Evolutionary conservation across 2,797 vertebrate genomes (phyloP).

Genomic region (Triplophysa yarkandensis): DNA sequence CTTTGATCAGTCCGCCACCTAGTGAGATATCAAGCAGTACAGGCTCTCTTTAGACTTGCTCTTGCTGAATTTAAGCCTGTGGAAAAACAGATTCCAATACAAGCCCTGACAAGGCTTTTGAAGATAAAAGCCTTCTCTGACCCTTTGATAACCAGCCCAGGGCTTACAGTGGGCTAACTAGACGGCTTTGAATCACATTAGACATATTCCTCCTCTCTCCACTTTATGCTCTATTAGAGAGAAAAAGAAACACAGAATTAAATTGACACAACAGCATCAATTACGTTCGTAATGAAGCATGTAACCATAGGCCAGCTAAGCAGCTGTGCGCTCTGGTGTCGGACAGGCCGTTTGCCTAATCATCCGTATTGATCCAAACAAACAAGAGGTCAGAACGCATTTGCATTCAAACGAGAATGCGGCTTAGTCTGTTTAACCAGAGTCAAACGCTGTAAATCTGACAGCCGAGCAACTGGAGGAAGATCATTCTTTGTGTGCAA

Average conservation of each 20-base stretch:
- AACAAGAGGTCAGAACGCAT: conserved; percentile 12
- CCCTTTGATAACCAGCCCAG: conserved; percentile 65
- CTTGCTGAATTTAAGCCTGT: conserved; percentile 54
- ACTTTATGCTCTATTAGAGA: conserved; percentile 17
- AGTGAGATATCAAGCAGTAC: conserved; percentile 61
- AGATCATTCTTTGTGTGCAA: background rate
- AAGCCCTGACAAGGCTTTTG: conserved; percentile 45
- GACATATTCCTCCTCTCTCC: conserved; percentile 32
- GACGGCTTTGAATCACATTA: conserved; percentile 44
- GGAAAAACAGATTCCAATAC: conserved; percentile 55
- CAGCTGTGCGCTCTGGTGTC: conserved; percentile 9
- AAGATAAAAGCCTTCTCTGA: conserved; percentile 64
- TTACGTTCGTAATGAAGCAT: conserved; percentile 41
- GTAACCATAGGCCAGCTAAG: conserved; percentile 24
- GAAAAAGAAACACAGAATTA: conserved; percentile 9
- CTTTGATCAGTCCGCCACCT: conserved; percentile 69
- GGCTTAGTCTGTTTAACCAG: background rate
- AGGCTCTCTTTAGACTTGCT: conserved; percentile 42
- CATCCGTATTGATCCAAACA: conserved; percentile 31
- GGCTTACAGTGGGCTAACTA: conserved; percentile 58
- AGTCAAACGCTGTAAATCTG: background rate
- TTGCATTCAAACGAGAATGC: conserved; percentile 9
- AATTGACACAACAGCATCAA: conserved; percentile 41
- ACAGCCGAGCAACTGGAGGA: background rate
- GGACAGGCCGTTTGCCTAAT: conserved; percentile 34